Conservation (phyloP, 2,797 vertebrate genomes). For the Hemibagrus guttatus region DNA sequence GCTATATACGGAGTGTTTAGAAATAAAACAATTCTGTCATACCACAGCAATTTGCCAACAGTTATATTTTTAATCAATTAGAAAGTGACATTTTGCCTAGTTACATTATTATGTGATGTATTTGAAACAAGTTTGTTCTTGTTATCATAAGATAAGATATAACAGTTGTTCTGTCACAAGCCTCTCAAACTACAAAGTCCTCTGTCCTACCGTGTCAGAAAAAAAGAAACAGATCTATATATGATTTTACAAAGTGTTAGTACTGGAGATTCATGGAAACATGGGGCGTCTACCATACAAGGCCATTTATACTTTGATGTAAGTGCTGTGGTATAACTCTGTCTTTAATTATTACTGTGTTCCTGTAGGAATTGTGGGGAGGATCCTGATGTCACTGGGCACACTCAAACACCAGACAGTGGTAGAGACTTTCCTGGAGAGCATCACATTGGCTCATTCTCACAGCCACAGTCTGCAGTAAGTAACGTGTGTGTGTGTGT, state of each 20-base stretch:
- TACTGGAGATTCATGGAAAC: neutral
- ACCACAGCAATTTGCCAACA: neutral
- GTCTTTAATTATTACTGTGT: neutral
- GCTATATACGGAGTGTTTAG: neutral
- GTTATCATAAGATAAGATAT: neutral
- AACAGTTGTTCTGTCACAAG: neutral
- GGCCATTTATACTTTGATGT: neutral
- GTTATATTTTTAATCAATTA: neutral
- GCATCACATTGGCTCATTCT: constrained; percentile 71
- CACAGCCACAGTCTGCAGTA: constrained; percentile 79
- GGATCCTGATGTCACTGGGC: constrained; percentile 64
- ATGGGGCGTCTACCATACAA: neutral
- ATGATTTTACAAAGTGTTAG: neutral
- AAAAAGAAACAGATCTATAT: neutral
- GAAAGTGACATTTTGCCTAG: neutral
- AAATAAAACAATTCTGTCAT: neutral
- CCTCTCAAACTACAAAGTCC: neutral
- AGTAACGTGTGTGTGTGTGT: constrained; percentile 50
- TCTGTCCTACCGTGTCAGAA: neutral
- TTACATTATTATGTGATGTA: neutral
- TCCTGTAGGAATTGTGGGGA: constrained; percentile 74
- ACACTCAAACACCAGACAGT: constrained; percentile 57
- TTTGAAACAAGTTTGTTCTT: neutral
- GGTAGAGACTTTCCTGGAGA: constrained; percentile 71
- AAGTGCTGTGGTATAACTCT: neutral